phyloP scores from a whole-genome alignment of 2,797 vertebrate genomes.

The Oryzias dopingdopingensis region DNA sequence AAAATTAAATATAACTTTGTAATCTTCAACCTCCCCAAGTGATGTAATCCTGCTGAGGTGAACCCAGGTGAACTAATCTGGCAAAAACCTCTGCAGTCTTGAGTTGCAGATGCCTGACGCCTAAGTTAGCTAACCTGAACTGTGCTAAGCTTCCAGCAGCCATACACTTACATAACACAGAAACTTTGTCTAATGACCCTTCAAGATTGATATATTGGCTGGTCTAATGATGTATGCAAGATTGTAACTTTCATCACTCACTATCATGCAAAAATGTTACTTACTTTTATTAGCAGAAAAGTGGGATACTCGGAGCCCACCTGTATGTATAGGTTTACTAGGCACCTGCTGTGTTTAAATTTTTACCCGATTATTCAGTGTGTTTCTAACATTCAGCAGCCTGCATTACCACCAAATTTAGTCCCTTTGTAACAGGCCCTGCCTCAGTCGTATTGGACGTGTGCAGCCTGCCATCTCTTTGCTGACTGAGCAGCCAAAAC shows the following conservation, averaged over 20 bases:
- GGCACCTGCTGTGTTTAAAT: neutral
- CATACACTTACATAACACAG: slow-evolving; percentile 50
- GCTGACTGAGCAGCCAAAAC: slow-evolving; percentile 77
- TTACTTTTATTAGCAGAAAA: no score
- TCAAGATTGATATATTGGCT: slow-evolving; percentile 32
- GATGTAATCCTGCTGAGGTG: slow-evolving; percentile 49
- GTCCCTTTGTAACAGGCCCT: slow-evolving; percentile 55
- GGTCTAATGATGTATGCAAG: no score
- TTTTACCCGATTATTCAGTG: neutral
- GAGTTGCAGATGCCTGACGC: slow-evolving; percentile 26
- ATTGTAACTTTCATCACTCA: no score
- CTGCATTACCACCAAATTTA: slow-evolving; percentile 36
- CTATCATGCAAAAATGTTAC: no score
- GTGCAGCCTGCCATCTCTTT: slow-evolving; percentile 67
- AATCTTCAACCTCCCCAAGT: slow-evolving; percentile 51
- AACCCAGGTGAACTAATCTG: slow-evolving; percentile 56
- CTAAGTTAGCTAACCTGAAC: slow-evolving; percentile 55
- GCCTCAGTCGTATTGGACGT: slow-evolving; percentile 62
- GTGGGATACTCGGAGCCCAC: no score
- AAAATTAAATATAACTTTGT: slow-evolving; percentile 58
- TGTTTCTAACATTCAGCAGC: slow-evolving; percentile 20
- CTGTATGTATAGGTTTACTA: neutral
- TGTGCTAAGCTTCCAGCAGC: slow-evolving; percentile 56
- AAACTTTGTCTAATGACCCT: slow-evolving; percentile 26
- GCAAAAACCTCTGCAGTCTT: slow-evolving; percentile 35